phyloP scores from a whole-genome alignment of 2,113 vertebrate species.

The Pongo abelii region DNA sequence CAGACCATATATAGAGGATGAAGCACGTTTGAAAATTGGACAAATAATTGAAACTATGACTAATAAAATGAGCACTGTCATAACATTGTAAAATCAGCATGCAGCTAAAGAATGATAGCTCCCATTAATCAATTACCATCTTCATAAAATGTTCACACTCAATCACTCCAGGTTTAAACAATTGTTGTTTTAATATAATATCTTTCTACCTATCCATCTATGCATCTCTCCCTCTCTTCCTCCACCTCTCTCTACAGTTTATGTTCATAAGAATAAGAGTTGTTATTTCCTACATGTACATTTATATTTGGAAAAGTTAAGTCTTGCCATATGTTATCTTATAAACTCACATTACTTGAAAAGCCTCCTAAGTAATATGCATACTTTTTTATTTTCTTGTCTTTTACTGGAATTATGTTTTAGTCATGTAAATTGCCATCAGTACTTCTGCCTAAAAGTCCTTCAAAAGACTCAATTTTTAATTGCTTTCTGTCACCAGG shows the following conservation, averaged over 20 bases:
- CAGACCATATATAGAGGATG: background rate
- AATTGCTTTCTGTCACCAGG: background rate
- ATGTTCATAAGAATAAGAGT: background rate
- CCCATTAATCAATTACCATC: background rate
- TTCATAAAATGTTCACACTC: background rate
- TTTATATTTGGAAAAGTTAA: background rate
- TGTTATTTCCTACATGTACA: background rate
- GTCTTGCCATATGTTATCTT: background rate
- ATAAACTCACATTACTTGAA: conserved; percentile 9
- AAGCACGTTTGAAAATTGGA: background rate
- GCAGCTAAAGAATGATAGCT: background rate
- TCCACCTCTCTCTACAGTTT: background rate
- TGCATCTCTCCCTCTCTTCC: too few relatives aligned
- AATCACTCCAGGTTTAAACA: background rate
- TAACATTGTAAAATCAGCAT: background rate
- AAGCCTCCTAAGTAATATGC: background rate
- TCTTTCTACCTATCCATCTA: background rate
- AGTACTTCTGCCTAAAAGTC: background rate
- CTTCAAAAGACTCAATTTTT: background rate
- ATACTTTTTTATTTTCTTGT: background rate
- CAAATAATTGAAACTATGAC: background rate
- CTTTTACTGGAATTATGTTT: background rate
- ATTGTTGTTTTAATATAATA: background rate
- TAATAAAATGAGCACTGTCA: background rate
- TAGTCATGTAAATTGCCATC: background rate